phyloP scores from a whole-genome alignment of 2,888 invertebrate species.

The Mimumesa dahlbomi region DNA sequence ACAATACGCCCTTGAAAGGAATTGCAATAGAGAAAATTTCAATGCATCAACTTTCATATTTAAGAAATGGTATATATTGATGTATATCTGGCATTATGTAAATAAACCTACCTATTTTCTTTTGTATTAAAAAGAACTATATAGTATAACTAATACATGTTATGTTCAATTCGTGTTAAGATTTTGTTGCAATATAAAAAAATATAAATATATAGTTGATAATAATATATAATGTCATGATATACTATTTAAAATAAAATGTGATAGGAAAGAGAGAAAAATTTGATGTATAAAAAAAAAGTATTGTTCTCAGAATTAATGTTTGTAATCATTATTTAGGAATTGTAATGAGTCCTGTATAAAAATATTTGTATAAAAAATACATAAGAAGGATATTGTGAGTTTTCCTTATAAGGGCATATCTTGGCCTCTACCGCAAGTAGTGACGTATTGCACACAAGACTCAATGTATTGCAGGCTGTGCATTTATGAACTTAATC shows the following conservation, averaged over 20 bases:
- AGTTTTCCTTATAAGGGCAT: constrained; percentile 51
- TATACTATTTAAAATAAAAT: constrained; percentile 12
- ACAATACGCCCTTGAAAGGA: constrained; percentile 53
- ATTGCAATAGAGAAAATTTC: constrained; percentile 7
- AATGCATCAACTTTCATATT: constrained; percentile 7
- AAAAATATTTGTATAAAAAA: constrained; percentile 59
- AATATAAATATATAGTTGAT: constrained; percentile 22
- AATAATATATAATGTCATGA: background rate
- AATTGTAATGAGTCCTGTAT: constrained; percentile 39
- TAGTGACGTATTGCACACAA: constrained; percentile 74
- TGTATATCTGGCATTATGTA: background rate
- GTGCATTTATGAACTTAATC: constrained; percentile 57
- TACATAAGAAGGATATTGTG: constrained; percentile 49
- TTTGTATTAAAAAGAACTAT: background rate
- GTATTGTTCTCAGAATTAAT: constrained; percentile 7
- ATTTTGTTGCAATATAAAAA: constrained; percentile 20
- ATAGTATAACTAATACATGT: background rate
- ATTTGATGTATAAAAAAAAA: constrained; percentile 19
- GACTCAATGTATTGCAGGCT: constrained; percentile 68
- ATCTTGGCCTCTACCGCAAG: constrained; percentile 35
- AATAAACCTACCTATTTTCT: background rate
- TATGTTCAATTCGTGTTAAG: background rate
- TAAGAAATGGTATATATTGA: background rate
- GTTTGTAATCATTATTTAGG: constrained; percentile 1
- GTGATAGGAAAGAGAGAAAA: constrained; percentile 24